Base-by-base conservation (phyloP, 2,888 invertebrate species). In the Andrena fulva region DNA sequence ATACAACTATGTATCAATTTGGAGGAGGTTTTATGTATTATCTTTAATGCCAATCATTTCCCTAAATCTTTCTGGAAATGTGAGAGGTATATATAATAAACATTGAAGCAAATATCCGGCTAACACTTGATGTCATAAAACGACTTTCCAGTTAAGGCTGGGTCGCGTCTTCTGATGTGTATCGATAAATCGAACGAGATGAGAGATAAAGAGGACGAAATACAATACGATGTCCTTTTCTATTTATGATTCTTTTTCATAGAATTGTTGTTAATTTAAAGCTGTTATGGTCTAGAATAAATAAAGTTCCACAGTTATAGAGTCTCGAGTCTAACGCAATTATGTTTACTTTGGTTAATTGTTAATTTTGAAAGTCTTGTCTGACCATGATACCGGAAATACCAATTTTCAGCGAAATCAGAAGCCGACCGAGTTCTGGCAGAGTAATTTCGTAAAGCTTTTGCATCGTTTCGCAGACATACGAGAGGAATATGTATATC, bases 401-500 rank as follows among this genome's bases (percentile, higher is more conserved):
- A 31, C 5, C 24, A 64, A 72, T 84, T 83, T 73, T 70, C 69
- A 79, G 76, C 62, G 27, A n/a, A 68, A 75, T n/a, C 12, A 16
- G 64, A 33, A 24, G 33, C 8, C 48, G 27, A 16, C 2, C 50
- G 27, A 63, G 48, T 27, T n/a, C 54, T 50, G 69, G 48, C 54
- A 66, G 50, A 73, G 54, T 75, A 73, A n/a, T 78, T 83, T 76
- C 31, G n/a, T 56, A 63, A 70, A 78, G 52, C 52, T 82, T 31
- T 60, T 79, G 8, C 42, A 78, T 12, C 33, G 24, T 60, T 76
- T 79, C 50, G 82, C 77, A 7, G 69, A 59, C n/a, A 20, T 76
- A 42, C 71, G 78, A 33, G 48, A 72, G 4, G 69, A 82, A 83
- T 75, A 73, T 79, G 76, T 84, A 82, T 54, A 77, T 8, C 42